Base-by-base conservation (phyloP, 2,888 invertebrate genomes). In the Volucella zonaria region DNA sequence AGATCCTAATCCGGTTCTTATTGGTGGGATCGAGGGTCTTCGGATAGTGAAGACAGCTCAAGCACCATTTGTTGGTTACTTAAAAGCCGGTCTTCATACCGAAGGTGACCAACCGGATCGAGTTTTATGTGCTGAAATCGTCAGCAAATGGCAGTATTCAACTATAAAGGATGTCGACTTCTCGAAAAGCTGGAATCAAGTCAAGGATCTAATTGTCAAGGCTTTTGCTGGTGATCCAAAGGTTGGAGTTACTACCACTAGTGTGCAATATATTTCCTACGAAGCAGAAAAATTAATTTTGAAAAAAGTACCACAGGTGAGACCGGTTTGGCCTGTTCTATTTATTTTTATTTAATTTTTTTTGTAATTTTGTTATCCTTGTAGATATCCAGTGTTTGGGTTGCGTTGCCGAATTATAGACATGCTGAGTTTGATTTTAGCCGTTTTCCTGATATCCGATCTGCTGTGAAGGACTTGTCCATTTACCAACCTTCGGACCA, bases 21-120 rank as follows among this genome's bases (percentile, higher is more conserved):
- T 88, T 68, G 62, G 80, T 43, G 87, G 82, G 14, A 75, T 88
- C 11, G 43, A 45, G 8, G 87, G 80, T 9, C 56, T 88, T 10
- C 82, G 87, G 8, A 52, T 87, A 2, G 52, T 88, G 2, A 88
- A 88, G n/a, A 87, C 88, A 9, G 87, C 87, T 10, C 66, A 81
- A 49, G 87, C 87, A 1, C 87, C 88, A 12, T 88, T 88, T 18
- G 75, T 82, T 31, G 87, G 88, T 4, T 88, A 88, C 45, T 23
- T 87, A 0, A 88, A 88, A 38, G 87, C 87, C 6, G 80, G 78
- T 1, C 86, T 87, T 14, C 86, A 79, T 58, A 87, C 87, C 1
- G 88, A 88, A 59, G 87, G 88, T 9, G 88, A 88, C 76, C 87
- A 77, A 68, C 71, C 82, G 0, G 87, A 88, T 62, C 86, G 88